Conservation (phyloP, 2,797 vertebrate species). For the Bucorvus abyssinicus region DNA sequence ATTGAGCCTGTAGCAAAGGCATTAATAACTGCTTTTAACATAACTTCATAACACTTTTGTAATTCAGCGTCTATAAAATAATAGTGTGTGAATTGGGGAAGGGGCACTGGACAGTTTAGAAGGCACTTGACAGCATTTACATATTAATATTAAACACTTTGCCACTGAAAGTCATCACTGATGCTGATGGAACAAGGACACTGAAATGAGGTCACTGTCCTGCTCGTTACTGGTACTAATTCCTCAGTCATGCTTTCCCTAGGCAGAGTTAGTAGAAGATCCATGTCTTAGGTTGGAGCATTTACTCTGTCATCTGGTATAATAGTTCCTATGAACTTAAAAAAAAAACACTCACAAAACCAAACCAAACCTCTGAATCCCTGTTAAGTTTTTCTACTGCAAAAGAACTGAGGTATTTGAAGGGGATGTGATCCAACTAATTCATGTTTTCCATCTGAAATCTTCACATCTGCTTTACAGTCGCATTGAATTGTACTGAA, state of each 20-base stretch:
- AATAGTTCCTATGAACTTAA: not conserved
- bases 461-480: not conserved
- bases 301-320: not conserved
- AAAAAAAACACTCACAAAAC: not conserved
- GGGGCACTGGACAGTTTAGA: not conserved
- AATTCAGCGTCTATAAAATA: not conserved
- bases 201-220: not conserved
- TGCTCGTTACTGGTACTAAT: not conserved
- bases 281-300: not conserved
- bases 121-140: slow-evolving; percentile 12
- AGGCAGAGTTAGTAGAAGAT: not conserved
- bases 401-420: not conserved
- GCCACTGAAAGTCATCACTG: not conserved
- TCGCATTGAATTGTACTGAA: not conserved
- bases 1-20: not conserved
- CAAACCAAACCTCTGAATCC: not conserved
- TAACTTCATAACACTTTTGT: not conserved
- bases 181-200: not conserved
- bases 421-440: not conserved
- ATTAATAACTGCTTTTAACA: not conserved
- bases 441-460: not conserved
- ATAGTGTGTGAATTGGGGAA: not conserved
- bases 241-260: not conserved
- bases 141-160: not conserved
- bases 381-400: not conserved